A percentile compares a stretch with the other conserved stretches of the same genome.
Evolutionary conservation across 2,113 vertebrate species (phyloP).

Genomic region (Carassius auratus): DNA sequence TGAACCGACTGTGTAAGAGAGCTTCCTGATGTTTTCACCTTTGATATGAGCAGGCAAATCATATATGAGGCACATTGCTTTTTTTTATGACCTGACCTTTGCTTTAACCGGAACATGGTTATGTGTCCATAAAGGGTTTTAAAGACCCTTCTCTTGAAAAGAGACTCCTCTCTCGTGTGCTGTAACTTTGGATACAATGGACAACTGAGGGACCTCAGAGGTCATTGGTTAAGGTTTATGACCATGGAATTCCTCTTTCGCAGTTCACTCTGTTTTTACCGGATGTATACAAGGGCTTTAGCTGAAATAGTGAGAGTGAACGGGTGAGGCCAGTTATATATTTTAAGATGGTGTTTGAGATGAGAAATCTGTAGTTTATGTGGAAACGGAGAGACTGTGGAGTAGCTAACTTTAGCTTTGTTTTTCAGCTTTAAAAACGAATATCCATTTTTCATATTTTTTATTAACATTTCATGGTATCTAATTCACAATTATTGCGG

Average conservation of each 20-base stretch:
- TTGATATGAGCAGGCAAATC: background rate
- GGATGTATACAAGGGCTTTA: background rate
- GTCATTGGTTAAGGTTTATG: constrained; percentile 15
- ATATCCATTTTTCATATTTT: no score
- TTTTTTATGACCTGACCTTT: constrained; percentile 33
- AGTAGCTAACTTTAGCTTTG: background rate
- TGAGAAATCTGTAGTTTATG: background rate
- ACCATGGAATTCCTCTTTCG: constrained; percentile 6
- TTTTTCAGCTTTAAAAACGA: background rate
- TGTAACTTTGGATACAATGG: background rate
- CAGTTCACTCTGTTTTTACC: background rate
- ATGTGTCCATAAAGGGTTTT: constrained; percentile 24
- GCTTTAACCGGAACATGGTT: constrained; percentile 27
- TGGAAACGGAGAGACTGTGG: background rate
- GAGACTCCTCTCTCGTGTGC: background rate
- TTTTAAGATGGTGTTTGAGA: no score
- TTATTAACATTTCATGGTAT: no score
- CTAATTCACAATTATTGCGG: no score
- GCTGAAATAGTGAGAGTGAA: background rate
- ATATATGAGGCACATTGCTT: background rate
- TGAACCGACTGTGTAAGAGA: background rate
- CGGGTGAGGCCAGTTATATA: no score
- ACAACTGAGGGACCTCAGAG: constrained; percentile 8
- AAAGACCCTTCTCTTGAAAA: background rate
- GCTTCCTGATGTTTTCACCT: background rate